Conservation (phyloP, 1,140 invertebrate genomes). For the Macrobrachium nipponense region DNA sequence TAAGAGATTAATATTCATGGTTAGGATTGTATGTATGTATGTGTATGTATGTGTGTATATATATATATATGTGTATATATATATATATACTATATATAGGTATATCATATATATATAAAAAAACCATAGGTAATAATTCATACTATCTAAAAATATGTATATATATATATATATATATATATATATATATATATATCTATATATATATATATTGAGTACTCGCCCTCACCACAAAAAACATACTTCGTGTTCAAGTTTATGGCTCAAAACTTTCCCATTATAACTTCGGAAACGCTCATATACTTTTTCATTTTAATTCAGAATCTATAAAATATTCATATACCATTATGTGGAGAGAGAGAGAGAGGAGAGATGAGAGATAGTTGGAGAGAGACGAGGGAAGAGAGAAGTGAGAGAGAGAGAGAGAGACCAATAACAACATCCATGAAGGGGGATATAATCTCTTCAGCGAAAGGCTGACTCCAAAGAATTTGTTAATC, state of each 20-base stretch:
- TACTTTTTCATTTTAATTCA: background rate
- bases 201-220: background rate
- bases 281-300: background rate
- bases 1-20: no score
- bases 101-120: slow-evolving; percentile 11
- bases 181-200: background rate
- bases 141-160: background rate
- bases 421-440: background rate
- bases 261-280: no score
- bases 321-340: background rate
- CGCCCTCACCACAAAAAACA: no score
- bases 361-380: background rate
- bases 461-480: no score
- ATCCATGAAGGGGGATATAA: no score
- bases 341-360: background rate
- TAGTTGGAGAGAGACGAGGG: background rate
- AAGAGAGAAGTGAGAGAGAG: background rate
- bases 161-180: slow-evolving; percentile 18
- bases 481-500: no score
- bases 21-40: no score
- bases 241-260: no score
- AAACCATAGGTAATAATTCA: no score
- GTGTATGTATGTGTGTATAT: no score
- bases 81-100: background rate
- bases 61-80: no score